Conservation (phyloP, 2,888 invertebrate genomes). For the Sclerodermus sp. region DNA sequence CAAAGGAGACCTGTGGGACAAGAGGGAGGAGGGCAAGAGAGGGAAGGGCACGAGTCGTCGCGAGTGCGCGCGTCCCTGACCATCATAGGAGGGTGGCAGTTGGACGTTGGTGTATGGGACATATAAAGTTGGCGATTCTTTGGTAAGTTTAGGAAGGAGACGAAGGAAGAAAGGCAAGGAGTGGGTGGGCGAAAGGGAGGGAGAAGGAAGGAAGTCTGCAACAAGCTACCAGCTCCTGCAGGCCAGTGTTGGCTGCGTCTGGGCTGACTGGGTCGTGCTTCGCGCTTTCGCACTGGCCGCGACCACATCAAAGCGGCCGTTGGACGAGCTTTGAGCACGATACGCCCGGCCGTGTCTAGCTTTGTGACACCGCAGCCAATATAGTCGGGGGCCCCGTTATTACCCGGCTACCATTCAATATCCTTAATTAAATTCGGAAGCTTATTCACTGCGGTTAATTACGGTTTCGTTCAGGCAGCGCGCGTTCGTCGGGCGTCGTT, state of each 20-base stretch:
- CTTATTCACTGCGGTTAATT: slow-evolving; percentile 58
- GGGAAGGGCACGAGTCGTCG: too few species aligned
- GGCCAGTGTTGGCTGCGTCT: background rate
- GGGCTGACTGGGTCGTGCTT: slow-evolving; percentile 28
- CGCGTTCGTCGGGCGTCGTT: slow-evolving; percentile 35
- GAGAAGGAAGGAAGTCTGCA: background rate
- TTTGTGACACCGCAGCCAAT: slow-evolving; percentile 56
- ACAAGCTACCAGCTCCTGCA: background rate
- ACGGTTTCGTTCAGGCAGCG: slow-evolving; percentile 46
- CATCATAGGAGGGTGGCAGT: slow-evolving; percentile 1
- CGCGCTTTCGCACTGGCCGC: slow-evolving; percentile 53
- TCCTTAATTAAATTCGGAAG: slow-evolving; percentile 58
- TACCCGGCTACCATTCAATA: slow-evolving; percentile 55
- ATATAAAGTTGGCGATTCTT: slow-evolving; percentile 40
- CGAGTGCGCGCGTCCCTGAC: background rate
- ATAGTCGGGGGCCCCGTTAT: slow-evolving; percentile 51
- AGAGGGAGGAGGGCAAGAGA: background rate
- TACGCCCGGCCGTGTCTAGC: slow-evolving; percentile 51
- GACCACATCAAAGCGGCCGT: slow-evolving; percentile 55
- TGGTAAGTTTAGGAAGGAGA: slow-evolving; percentile 36
- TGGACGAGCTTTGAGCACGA: slow-evolving; percentile 54
- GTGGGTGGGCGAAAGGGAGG: background rate
- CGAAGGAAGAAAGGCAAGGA: background rate
- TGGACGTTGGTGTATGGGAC: slow-evolving; percentile 12
- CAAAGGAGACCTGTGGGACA: background rate